Conservation (phyloP, 1,140 invertebrate genomes). For the Drosophila seguyi region DNA sequence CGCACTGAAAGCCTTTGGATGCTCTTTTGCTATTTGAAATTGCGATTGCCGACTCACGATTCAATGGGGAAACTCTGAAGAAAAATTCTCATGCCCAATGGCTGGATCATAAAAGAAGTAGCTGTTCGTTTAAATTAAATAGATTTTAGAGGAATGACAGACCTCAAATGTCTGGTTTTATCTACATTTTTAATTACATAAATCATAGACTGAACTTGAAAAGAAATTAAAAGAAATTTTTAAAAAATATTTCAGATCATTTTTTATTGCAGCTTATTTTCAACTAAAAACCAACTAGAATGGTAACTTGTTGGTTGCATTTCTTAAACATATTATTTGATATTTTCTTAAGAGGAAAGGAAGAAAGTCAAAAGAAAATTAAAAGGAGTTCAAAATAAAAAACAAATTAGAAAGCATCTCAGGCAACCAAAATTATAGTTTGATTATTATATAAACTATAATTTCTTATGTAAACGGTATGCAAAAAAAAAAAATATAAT, state of each 20-base stretch:
- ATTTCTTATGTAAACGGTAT: background rate
- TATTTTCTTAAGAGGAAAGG: background rate
- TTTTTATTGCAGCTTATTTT: too few species aligned
- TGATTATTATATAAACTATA: background rate
- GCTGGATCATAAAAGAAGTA: background rate
- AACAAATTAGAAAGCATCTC: background rate
- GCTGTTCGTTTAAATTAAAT: background rate
- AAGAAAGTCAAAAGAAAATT: too few species aligned
- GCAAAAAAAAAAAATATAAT: background rate
- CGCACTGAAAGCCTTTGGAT: conserved; percentile 2
- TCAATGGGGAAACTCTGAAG: background rate
- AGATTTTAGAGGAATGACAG: background rate
- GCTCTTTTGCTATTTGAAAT: conserved; percentile 2
- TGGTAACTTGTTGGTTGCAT: background rate
- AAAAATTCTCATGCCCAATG: background rate
- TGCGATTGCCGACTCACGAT: conserved; percentile 4
- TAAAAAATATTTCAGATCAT: too few species aligned
- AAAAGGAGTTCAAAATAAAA: background rate
- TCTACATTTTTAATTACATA: background rate
- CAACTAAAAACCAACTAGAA: background rate
- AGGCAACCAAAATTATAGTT: background rate
- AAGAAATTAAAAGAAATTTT: too few species aligned
- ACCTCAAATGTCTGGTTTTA: background rate
- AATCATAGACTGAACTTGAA: background rate
- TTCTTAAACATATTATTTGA: background rate